Percentiles rank a stretch among this genome's conserved stretches.
Conservation (phyloP, 2,113 vertebrate species). For the Carollia perspicillata region DNA sequence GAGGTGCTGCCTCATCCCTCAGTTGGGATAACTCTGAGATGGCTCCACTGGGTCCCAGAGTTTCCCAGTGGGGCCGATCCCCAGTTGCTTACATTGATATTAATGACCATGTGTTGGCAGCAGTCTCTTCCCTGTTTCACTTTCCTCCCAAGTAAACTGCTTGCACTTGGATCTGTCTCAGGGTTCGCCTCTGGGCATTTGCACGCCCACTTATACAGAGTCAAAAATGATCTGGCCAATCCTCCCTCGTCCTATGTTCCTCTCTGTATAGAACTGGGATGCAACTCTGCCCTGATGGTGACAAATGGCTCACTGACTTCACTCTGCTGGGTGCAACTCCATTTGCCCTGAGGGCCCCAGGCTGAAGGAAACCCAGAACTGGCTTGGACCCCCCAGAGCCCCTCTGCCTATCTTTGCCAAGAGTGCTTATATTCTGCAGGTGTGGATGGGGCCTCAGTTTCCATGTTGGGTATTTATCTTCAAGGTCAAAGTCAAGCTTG, state of each 20-base stretch:
- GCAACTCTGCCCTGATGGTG: neutral
- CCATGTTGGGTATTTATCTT: neutral
- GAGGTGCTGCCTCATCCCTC: neutral
- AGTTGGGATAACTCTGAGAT: neutral
- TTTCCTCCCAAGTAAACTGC: neutral
- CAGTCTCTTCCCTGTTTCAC: neutral
- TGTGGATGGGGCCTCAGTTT: neutral
- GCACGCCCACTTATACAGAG: neutral
- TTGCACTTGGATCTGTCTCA: neutral
- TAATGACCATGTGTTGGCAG: neutral
- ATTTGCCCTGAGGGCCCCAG: neutral
- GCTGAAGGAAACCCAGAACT: neutral
- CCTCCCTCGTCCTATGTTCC: neutral
- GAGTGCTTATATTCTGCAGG: neutral
- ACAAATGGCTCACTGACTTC: neutral
- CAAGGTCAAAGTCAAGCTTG: slow-evolving; percentile 1
- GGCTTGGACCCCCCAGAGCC: neutral
- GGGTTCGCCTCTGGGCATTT: neutral
- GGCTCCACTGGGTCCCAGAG: neutral
- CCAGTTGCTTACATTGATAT: neutral
- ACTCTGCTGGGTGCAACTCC: neutral
- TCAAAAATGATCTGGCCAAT: neutral
- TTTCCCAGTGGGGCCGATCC: neutral
- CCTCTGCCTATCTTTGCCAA: neutral
- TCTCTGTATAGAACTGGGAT: neutral